Evolutionary conservation across 2,113 vertebrate species (phyloP), one percentile per base, ranked within the genome.

Genomic region (Helogale parvula): DNA sequence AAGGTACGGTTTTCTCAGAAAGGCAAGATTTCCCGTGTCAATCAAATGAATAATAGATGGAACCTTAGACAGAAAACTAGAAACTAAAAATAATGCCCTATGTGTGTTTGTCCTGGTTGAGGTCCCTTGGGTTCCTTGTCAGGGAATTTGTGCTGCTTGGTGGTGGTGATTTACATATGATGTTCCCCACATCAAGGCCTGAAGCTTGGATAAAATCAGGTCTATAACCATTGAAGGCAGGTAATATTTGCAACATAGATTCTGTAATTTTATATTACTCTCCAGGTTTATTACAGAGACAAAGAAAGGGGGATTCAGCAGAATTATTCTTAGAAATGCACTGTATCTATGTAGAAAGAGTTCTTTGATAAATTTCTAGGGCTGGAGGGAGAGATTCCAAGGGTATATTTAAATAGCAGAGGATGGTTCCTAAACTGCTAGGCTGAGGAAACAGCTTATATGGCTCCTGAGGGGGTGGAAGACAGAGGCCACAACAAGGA

Each of bases 321-420:
- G 45, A 90, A 85, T 87, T 92, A 57, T 15, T 94, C 41, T 93
- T 94, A 92, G 79, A 92, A 80, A 77, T 87, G 52, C 33, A 93
- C 27, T 38, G 38, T 80, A 90, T 17, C n/a, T 84, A 21, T 19
- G 33, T 84, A 69, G 45, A 88, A 45, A 63, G 93, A 90, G 57
- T 33, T 79, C 86, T 94, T 69, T 57, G 76, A 47, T 87, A 74
- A 35, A n/a, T 86, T 97, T 94, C 84, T 66, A 41, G 16, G 21
- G 13, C 21, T 84, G 23, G 29, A 68, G 15, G 31, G 5, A 72
- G n/a, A 66, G 52, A 72, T 33, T 7, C 19, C 25, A 72, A 29
- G 41, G 50, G 27, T 27, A 11, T 23, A n/a, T 65, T 77, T 52
- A 50, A 63, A 35, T 29, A 82, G 66, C 27, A 23, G 33, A 87